Evolutionary conservation across 2,797 vertebrate genomes (phyloP), one percentile per base, ranked within the genome.

Genomic region (Spea hammondii): DNA sequence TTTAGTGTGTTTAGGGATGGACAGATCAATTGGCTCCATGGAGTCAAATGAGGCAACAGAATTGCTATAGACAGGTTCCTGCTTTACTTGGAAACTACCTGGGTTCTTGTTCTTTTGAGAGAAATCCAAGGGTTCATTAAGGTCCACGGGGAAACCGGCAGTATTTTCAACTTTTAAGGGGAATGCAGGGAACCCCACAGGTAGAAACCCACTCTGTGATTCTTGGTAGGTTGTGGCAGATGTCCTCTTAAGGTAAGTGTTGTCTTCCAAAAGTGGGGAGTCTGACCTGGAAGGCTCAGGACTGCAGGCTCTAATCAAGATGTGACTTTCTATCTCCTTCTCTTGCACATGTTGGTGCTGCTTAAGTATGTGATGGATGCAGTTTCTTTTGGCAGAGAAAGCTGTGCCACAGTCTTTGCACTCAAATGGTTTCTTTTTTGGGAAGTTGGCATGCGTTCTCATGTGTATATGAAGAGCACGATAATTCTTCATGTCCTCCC

Each of bases 321-420:
- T 94, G 48, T 97, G 95, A 62, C 93, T 96, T 80, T 99, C 97
- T 0, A 98, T 95, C 88, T 98, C 95, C 1, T 88, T 87, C 87
- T 99, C 97, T 9, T 95, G 95, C 71, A 99, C 94, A 1, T 97
- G 94, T 0, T 95, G 91, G 86, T 99, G 97, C 85, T 98, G 96
- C 88, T 98, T 98, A 54, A 97, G 94, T 82, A 99, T 92, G 85
- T 99, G 97, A 82, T 97, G 97, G 87, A 98, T 92, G 86, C 97
- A 99, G 82, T 97, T 98, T 32, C 96, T 92, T 86, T 97, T 98
- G 86, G 97, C 95, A 0, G 96, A 91, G 81, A 99, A 99, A 46
- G 95, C 89, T 0, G 95, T 95, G 4, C 94, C 95, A 11, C 97
- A 99, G 74, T 96, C 95, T 32, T 93, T 92, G 87, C 97, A 99